Base-by-base conservation (phyloP, 2,113 vertebrate genomes). In the Cavia porcellus region DNA sequence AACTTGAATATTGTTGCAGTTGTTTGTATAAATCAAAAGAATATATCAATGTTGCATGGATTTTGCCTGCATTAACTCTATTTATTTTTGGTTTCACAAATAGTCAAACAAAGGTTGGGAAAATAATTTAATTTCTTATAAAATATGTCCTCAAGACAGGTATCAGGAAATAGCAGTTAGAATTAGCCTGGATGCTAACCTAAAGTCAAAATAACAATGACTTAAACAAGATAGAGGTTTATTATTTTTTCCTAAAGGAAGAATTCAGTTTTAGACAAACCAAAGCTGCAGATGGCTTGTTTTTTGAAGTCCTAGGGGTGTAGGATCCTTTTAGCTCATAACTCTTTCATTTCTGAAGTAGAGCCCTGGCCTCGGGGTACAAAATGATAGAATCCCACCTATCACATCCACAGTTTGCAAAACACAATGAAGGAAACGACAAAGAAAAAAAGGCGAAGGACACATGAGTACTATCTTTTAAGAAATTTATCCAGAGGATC, bases 171-270 rank as follows among this genome's bases (percentile, higher is more conserved):
- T 70, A 61, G 38, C 87, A 64, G 3, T 81, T 55, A 86, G 42
- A n/a, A 68, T 89, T 74, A 84, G 5, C 15, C n/a, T 86, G 55
- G 32, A 72, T 14, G 61, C 38, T 75, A 90, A 74, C 42, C 85
- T 94, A 88, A 92, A 55, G 14, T 83, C 64, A 89, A 82, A 84
- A 59, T 85, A 86, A 89, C 25, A 17, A 55, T 35, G 13, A 95
- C 15, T 89, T 77, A 96, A 75, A 85, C 30, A 86, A 38, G 22
- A 75, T n/a, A 83, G 28, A 50, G 7, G 28, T 61, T 89, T 86
- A 57, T 19, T 57, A 6, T 32, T 82, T 87, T 81, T 95, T 86
- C 89, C 74, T 92, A 59, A 93, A 57, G 81, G 20, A 66, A 95
- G 70, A 93, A 75, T 81, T 52, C 84, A 61, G 61, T 5, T 45